Conservation (phyloP, 2,888 invertebrate genomes). For the Plebejus argus region DNA sequence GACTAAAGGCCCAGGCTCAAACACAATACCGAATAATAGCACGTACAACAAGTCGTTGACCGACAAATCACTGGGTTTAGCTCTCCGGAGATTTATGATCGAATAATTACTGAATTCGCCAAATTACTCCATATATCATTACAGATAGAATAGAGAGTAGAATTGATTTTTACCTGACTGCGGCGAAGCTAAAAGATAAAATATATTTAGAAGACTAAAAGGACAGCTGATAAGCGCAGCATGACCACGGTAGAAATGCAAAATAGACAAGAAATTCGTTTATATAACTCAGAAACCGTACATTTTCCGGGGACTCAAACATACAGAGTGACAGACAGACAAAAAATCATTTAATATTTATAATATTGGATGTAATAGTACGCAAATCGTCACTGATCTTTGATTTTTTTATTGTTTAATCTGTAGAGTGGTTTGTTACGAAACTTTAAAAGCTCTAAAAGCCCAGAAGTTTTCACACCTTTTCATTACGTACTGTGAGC, state of each 20-base stretch:
- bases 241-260: too few relatives aligned
- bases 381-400: background rate
- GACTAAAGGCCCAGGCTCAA: background rate
- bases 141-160: background rate
- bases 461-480: conserved; percentile 22
- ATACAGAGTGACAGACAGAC: too few relatives aligned
- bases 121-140: conserved; percentile 30
- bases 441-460: conserved; percentile 11
- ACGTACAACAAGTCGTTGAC: conserved; percentile 25
- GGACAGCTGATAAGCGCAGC: too few relatives aligned
- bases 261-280: too few relatives aligned
- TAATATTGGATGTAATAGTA: too few relatives aligned
- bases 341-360: too few relatives aligned
- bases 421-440: background rate
- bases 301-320: too few relatives aligned
- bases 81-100: conserved; percentile 45
- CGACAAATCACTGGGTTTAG: conserved; percentile 51
- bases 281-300: too few relatives aligned
- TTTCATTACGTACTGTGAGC: background rate
- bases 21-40: conserved; percentile 19
- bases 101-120: conserved; percentile 24
- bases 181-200: background rate
- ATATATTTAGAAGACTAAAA: background rate
- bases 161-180: background rate
- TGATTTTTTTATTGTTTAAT: background rate